Percentiles rank a stretch among this genome's conserved stretches.
Evolutionary conservation across 2,113 vertebrate genomes (phyloP).

Genomic region (Halichoeres trimaculatus): DNA sequence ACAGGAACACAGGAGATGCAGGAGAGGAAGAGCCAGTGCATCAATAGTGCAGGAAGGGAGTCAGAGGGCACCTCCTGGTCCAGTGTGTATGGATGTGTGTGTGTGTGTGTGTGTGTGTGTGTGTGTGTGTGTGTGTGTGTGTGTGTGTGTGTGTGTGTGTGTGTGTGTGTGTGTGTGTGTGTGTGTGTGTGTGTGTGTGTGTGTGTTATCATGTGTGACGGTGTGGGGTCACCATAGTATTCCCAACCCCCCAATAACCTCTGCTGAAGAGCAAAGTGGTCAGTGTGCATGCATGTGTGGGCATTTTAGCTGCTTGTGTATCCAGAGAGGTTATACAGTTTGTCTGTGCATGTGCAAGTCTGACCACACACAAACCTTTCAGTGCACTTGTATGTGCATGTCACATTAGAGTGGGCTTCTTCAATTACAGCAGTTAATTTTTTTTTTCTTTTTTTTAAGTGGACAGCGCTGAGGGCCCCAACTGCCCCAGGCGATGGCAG

Average conservation of each 20-base stretch:
- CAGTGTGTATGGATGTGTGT: conserved; percentile 35
- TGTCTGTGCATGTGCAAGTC: conserved; percentile 7
- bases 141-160: conserved; percentile 11
- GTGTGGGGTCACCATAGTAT: conserved; percentile 27
- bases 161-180: conserved; percentile 19
- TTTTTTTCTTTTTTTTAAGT: conserved; percentile 61
- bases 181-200: conserved; percentile 31
- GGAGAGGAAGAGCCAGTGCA: conserved; percentile 60
- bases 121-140: conserved; percentile 27
- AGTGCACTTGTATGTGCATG: conserved; percentile 38
- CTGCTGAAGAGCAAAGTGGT: conserved; percentile 42
- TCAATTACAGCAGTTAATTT: conserved; percentile 77
- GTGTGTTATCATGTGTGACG: conserved; percentile 9
- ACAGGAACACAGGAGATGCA: conserved; percentile 72
- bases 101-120: conserved; percentile 32
- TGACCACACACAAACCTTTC: conserved; percentile 35
- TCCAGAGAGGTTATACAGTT: background rate
- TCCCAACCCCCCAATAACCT: conserved; percentile 47
- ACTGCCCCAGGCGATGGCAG: conserved; percentile 70
- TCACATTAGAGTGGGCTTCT: conserved; percentile 82
- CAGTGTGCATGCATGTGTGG: conserved; percentile 20
- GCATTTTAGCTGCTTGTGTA: conserved; percentile 15
- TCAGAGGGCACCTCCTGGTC: conserved; percentile 59
- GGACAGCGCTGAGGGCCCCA: conserved; percentile 80
- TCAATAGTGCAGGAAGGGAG: conserved; percentile 58